phyloP scores from a whole-genome alignment of 2,797 vertebrate species.

The Geotrypetes seraphini region DNA sequence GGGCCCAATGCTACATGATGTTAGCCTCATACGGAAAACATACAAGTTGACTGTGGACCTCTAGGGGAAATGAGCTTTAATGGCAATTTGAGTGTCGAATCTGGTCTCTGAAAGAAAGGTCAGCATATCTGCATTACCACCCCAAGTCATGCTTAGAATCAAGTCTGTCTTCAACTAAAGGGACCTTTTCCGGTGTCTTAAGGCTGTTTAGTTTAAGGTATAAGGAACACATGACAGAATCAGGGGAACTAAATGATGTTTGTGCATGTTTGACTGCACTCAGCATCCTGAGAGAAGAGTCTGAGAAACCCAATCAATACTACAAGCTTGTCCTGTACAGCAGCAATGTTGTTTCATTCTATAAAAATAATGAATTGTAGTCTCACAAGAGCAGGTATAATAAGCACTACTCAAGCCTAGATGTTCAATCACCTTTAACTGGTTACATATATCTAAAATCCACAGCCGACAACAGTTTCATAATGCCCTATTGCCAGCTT shows the following conservation, averaged over 20 bases:
- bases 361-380: conserved; percentile 69
- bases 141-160: conserved; percentile 78
- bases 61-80: conserved; percentile 69
- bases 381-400: conserved; percentile 68
- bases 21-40: conserved; percentile 63
- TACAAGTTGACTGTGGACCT: conserved; percentile 56
- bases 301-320: conserved; percentile 63
- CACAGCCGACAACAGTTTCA: conserved; percentile 26
- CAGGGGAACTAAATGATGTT: conserved; percentile 47
- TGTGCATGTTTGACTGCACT: conserved; percentile 57
- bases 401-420: conserved; percentile 61
- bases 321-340: conserved; percentile 48
- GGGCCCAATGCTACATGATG: conserved; percentile 70
- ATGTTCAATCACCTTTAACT: conserved; percentile 77
- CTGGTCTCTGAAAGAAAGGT: conserved; percentile 90
- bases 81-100: conserved; percentile 95
- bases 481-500: conserved; percentile 27
- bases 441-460: conserved; percentile 35
- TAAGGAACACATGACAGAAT: conserved; percentile 51
- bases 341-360: conserved; percentile 40
- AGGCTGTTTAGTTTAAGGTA: conserved; percentile 61
- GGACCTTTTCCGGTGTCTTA: conserved; percentile 47
- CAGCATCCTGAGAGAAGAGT: conserved; percentile 74
- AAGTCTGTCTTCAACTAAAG: conserved; percentile 65
- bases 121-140: conserved; percentile 86